Base-by-base conservation (phyloP, 2,888 invertebrate genomes). In the Vesta saturnalis region DNA sequence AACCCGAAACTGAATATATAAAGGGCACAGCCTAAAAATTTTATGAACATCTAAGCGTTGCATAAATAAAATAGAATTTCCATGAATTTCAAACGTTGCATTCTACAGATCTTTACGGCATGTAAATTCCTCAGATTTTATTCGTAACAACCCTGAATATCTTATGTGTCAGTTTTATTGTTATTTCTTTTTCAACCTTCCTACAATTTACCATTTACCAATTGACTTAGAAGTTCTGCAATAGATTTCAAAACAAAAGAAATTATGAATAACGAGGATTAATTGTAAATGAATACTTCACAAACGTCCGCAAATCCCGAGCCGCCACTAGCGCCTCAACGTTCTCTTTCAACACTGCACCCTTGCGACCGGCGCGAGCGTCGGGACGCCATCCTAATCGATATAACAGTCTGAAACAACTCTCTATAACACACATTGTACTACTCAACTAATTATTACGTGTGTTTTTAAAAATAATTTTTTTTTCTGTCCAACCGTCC, bases 381-480 rank as follows among this genome's bases (percentile, higher is more conserved):
- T 77, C 79, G 74, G 79, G 77, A 76, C 79, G 77, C 75, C 73
- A 70, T 73, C 72, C 79, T 77, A 78, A 80, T 81, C 81, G 81
- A 81, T 81, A 81, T 79, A 78, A 79, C 78, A 80, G 81, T 81
- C 81, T 81, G 81, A 79, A 79, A 79, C 79, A 76, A 77, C 77
- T 79, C 79, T 78, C 76, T 78, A 77, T 77, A 76, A 78, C 78
- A 75, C 64, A 73, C 74, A 74, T 74, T 72, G 64, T 64, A 68
- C 64, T 60, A 68, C 47, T 65, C 68, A 65, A 69, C 64, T 69
- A 64, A 69, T 69, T 65, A 69, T 58, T 64, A 59, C 65, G 65
- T 62, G 64, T 54, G 57, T 65, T 57, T 68, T 58, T 19, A n/a
- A 52, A 69, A 69, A 65, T 52, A 61, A 60, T n/a, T 55, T 58